These are phyloP conservation scores for Sebastiscus tertius DNA, from an alignment of 2,797 vertebrate genomes.

Conservation along the genomic window DNA sequence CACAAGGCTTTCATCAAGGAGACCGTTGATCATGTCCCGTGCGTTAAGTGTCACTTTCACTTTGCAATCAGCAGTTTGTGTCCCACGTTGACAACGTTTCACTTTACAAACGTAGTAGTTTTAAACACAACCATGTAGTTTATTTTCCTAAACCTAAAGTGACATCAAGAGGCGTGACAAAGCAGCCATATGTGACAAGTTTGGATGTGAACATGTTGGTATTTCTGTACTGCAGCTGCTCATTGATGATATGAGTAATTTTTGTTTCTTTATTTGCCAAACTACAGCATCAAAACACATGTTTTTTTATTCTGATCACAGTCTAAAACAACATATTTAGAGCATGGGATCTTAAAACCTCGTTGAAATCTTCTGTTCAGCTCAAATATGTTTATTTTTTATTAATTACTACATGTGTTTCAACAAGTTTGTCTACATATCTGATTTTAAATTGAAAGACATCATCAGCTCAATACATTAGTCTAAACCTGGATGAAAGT, in stretches of 20 bases:
- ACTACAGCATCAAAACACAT: no score
- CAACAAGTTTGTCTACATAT: neutral
- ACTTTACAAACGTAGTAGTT: no score
- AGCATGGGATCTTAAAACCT: neutral
- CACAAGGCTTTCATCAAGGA: no score
- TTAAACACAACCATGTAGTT: no score
- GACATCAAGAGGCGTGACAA: no score
- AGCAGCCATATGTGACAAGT: no score
- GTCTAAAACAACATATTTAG: neutral
- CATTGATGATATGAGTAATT: neutral
- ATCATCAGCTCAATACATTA: conserved; percentile 16
- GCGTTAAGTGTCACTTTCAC: fast-evolving
- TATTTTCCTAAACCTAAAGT: no score
- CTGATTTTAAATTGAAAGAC: conserved; percentile 21
- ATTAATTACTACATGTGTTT: no score
- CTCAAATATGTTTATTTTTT: neutral
- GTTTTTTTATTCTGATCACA: neutral
- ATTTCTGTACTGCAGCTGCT: neutral
- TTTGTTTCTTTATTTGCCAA: neutral
- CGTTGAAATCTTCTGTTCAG: neutral
- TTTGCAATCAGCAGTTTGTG: no score
- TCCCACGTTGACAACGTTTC: no score
- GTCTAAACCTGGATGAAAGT: neutral
- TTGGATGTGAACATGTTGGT: fast-evolving
- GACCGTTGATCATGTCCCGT: no score